Percentiles rank a stretch among this genome's conserved stretches.
Conservation (phyloP, 1,140 invertebrate genomes). For the Drosophila kurseongensis region DNA sequence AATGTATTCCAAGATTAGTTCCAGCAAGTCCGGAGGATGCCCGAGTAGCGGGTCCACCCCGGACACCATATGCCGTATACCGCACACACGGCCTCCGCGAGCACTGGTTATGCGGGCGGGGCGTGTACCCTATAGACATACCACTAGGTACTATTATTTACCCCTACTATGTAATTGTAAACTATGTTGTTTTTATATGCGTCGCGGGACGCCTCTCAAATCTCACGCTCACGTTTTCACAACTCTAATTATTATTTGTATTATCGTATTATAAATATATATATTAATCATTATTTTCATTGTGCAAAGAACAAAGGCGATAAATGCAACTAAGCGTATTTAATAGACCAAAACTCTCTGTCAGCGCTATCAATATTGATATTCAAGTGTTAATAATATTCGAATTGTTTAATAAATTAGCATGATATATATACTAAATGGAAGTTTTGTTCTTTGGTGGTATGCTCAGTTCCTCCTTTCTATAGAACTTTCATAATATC, state of each 20-base stretch:
- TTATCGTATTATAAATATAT: constrained; percentile 68
- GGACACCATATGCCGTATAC: constrained; percentile 32
- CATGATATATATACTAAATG: constrained; percentile 65
- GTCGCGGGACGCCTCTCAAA: constrained; percentile 60
- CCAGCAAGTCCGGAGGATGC: constrained; percentile 42
- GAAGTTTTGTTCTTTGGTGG: too few relatives aligned
- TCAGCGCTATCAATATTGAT: constrained; percentile 73
- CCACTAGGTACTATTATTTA: constrained; percentile 73
- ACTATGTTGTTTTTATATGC: constrained; percentile 69
- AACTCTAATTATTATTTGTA: constrained; percentile 65
- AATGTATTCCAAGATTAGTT: constrained; percentile 77
- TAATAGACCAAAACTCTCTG: constrained; percentile 74
- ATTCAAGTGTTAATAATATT: constrained; percentile 82
- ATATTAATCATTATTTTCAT: constrained; percentile 53
- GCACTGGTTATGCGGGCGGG: constrained; percentile 36
- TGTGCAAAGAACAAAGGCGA: constrained; percentile 60
- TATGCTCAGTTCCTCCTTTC: too few relatives aligned
- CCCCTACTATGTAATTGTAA: constrained; percentile 60
- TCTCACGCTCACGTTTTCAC: constrained; percentile 66
- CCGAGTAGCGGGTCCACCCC: constrained; percentile 20
- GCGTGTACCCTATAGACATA: constrained; percentile 58
- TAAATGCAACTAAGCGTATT: constrained; percentile 58
- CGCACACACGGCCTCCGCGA: constrained; percentile 24
- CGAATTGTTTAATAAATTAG: constrained; percentile 82
- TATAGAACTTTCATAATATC: background rate